phyloP scores from a whole-genome alignment of 2,797 vertebrate genomes.

The Phoxinus dragarum region DNA sequence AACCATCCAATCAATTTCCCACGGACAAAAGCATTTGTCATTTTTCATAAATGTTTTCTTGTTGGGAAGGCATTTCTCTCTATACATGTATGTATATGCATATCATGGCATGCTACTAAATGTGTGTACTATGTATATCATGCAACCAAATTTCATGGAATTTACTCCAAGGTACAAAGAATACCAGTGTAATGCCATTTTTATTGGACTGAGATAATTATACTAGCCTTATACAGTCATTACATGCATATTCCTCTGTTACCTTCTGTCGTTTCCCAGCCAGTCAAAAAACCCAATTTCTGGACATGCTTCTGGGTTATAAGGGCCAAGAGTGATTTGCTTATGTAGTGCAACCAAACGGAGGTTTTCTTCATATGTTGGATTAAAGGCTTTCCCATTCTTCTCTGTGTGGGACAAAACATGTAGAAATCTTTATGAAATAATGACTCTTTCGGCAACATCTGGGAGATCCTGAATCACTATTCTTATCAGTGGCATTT shows the following conservation, averaged over 20 bases:
- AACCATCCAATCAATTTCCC: too few relatives aligned
- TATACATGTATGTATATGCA: too few relatives aligned
- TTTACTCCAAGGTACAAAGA: not conserved
- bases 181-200: not conserved
- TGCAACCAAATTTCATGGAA: not conserved
- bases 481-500: not conserved
- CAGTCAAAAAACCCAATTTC: constrained; percentile 99
- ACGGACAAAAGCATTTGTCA: too few relatives aligned
- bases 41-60: too few relatives aligned
- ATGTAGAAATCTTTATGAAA: not conserved
- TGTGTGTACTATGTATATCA: not conserved
- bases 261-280: constrained; percentile 97
- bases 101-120: too few relatives aligned
- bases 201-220: not conserved
- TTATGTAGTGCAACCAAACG: constrained; percentile 95
- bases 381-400: constrained; percentile 98
- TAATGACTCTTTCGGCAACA: not conserved
- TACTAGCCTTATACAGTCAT: not conserved
- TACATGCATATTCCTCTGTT: constrained; percentile 50
- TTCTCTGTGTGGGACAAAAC: constrained; percentile 82
- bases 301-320: constrained; percentile 91
- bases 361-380: constrained; percentile 98
- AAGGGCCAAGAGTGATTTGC: constrained; percentile 91
- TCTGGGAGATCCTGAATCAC: not conserved
- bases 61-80: too few relatives aligned